Base-by-base conservation (phyloP, 2,888 invertebrate species). In the Dynastes grantii region DNA sequence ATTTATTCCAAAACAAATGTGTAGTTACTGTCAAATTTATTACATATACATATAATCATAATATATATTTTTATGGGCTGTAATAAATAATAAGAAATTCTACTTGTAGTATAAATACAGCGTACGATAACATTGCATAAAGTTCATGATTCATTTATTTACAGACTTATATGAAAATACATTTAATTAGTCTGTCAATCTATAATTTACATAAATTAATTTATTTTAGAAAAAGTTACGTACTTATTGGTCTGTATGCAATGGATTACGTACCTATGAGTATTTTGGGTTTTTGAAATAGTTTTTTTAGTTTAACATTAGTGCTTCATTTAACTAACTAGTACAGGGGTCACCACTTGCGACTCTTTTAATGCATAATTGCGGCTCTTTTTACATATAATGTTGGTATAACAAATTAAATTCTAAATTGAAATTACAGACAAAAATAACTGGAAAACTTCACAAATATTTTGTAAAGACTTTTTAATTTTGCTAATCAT, bases 1-100 rank as follows among this genome's bases (percentile, higher is more conserved):
- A 76, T 67, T 76, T 76, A 76, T 76, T 64, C 71, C 45, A 63
- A 75, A 75, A 75, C 73, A 75, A 75, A 75, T 63, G 73, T 75
- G 49, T 75, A 63, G 61, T 75, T 75, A 75, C 61, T 75, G 73
- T 75, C 73, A 75, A 75, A 58, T 49, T 75, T 49, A 75, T 75
- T 75, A 71, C 73, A 61, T 75, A 51, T 29, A 68, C 68, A 68
- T 68, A 75, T 27, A 75, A 45, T 75, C 40, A 75, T 71, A 40
- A 55, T 58, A 71, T 71, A 58, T 71, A 55, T 37, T 71, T 71
- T 71, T 58, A 71, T 37, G 40, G 16, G 37, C 40, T 9, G 71
- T 32, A 55, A 71, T 71, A 71, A 71, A 71, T 71, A 71, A 55
- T 55, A 55, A 71, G 71, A 71, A 71, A 55, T 68, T 68, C 68